These are phyloP conservation scores for Leptopilina boulardi DNA, from an alignment of 1,140 invertebrate species.

Conservation along the genomic window DNA sequence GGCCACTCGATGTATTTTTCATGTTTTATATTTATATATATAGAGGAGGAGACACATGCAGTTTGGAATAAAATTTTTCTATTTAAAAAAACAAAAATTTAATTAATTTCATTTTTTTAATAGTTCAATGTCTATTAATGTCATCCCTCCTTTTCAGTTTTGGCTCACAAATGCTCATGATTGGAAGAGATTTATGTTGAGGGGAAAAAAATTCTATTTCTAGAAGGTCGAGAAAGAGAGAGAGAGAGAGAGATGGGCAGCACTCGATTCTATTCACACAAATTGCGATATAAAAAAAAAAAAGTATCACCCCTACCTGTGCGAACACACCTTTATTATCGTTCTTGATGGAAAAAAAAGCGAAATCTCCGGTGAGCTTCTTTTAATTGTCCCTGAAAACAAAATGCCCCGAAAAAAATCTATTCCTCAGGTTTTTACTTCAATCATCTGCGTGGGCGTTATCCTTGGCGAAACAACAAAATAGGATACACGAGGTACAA, in stretches of 20 bases:
- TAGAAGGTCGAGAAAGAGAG: slow-evolving; percentile 52
- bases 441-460: slow-evolving; percentile 16
- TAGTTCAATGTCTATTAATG: slow-evolving; percentile 65
- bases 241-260: background rate
- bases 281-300: background rate
- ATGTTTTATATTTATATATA: too few relatives aligned
- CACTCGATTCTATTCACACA: slow-evolving; percentile 44
- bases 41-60: background rate
- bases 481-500: background rate
- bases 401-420: background rate
- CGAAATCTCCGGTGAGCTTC: slow-evolving; percentile 38
- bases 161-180: slow-evolving; percentile 53
- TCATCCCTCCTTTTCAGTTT: slow-evolving; percentile 68
- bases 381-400: background rate
- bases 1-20: slow-evolving; percentile 5
- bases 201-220: slow-evolving; percentile 56
- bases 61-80: slow-evolving; percentile 27
- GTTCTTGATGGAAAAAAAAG: background rate
- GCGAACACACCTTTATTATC: slow-evolving; percentile 42
- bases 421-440: slow-evolving; percentile 38
- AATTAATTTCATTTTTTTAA: slow-evolving; percentile 39
- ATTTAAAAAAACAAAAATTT: slow-evolving; percentile 16
- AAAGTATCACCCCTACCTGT: slow-evolving; percentile 40
- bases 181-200: slow-evolving; percentile 40
- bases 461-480: slow-evolving; percentile 4